Evolutionary conservation across 2,797 vertebrate genomes (phyloP), one percentile per base, ranked within the genome.

Genomic region (Sibirionetta formosa): DNA sequence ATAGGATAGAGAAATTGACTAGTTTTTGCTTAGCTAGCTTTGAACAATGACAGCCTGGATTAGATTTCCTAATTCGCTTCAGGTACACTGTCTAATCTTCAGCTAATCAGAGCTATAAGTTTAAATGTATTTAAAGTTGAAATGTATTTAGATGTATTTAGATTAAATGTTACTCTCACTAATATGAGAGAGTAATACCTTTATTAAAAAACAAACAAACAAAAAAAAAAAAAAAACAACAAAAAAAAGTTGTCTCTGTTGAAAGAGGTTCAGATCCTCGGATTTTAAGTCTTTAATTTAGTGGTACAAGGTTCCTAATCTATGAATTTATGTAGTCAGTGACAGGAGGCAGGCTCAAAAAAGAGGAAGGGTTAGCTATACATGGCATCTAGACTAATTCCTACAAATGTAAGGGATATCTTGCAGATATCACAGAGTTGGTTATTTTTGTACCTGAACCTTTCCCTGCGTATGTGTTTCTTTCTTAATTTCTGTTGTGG

Each of bases 61-160:
- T 77, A 0, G 0, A 60, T 82, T 85, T 87, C 23, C 44, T 94
- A 85, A 91, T 73, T 92, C 53, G 53, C 14, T 88, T 89, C 24
- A 79, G 60, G 51, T 94, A 61, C 38, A 64, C 68, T 82, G 58
- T 81, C 85, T 91, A 92, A 91, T 82, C 56, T 48, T 91, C 42
- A 71, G 14, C 51, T 91, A 94, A 82, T 88, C 48, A 91, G 88
- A 96, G 44, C 13, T 26, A 24, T 40, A 90, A 61, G 83, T 95
- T 75, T 92, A 78, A 77, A 83, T 24, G 18, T 68, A 73, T 89
- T 48, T 48, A 48, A 90, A 57, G 83, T 95, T 75, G 90, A 78
- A 77, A 83, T 27, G 18, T 68, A 69, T 89, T 48, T 48, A 23
- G 22, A 48, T 48, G 46, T 48, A 48, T 48, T 48, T 23, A 48